Conservation (phyloP, 2,113 vertebrate species). For the Siniperca chuatsi region DNA sequence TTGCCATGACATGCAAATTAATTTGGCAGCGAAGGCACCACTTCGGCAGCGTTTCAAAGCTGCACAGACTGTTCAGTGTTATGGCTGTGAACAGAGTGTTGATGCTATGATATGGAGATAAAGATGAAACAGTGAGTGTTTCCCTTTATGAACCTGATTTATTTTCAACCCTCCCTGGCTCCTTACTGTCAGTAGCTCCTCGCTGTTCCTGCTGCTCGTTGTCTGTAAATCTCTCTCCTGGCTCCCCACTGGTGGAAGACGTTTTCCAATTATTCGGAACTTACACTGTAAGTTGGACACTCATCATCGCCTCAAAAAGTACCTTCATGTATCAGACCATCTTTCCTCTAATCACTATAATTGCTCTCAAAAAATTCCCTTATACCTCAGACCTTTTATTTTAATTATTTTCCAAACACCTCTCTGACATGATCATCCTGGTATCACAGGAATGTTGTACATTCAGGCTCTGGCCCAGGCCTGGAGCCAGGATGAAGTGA, state of each 20-base stretch:
- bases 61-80: constrained; percentile 25
- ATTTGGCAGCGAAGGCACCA: constrained; percentile 34
- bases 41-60: constrained; percentile 50
- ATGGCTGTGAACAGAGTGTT: constrained; percentile 30
- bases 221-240: constrained; percentile 5
- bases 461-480: constrained; percentile 6
- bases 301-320: constrained; percentile 21
- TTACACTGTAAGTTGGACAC: constrained; percentile 12
- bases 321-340: constrained; percentile 18
- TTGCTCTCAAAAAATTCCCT: constrained; percentile 10
- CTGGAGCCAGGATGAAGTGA: no score
- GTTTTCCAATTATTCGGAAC: background rate
- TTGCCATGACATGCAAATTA: constrained; percentile 42
- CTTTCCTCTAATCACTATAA: constrained; percentile 43
- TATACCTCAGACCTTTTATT: constrained; percentile 11
- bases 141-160: constrained; percentile 15
- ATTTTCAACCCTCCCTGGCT: background rate
- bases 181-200: background rate
- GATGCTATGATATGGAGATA: constrained; percentile 44
- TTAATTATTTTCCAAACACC: background rate
- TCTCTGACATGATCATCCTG: constrained; percentile 3
- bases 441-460: constrained; percentile 6
- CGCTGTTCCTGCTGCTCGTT: background rate
- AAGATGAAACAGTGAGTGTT: constrained; percentile 36
- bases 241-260: background rate